phyloP scores from a whole-genome alignment of 2,797 vertebrate genomes.

The Dryobates pubescens region DNA sequence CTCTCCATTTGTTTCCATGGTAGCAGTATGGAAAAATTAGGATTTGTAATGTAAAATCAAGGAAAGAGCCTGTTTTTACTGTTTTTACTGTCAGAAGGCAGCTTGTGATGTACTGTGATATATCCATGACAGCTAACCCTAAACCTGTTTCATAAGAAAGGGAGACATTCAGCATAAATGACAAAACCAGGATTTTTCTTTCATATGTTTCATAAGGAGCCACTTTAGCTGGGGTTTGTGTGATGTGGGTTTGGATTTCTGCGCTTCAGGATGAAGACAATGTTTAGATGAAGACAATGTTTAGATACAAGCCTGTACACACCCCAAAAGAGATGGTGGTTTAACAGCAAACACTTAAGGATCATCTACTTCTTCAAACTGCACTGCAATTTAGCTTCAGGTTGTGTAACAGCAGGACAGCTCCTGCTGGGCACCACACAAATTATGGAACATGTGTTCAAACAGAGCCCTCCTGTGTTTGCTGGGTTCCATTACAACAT shows the following conservation, averaged over 20 bases:
- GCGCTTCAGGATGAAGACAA: neutral
- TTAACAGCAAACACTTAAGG: neutral
- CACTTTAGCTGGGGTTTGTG: neutral
- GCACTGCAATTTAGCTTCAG: neutral
- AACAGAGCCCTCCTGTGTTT: slow-evolving; percentile 63
- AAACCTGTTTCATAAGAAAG: neutral
- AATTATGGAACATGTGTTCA: neutral
- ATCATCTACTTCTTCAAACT: neutral
- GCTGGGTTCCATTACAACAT: slow-evolving; percentile 11
- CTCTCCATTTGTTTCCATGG: slow-evolving; percentile 52
- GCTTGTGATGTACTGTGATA: neutral
- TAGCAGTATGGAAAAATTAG: slow-evolving; percentile 14
- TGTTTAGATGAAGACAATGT: neutral
- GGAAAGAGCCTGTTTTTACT: neutral
- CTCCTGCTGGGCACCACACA: neutral
- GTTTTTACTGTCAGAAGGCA: neutral
- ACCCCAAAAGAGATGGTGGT: neutral
- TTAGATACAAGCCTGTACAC: neutral
- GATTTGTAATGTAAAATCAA: neutral
- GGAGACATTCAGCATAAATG: neutral
- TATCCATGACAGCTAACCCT: neutral
- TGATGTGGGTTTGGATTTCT: neutral
- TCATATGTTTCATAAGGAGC: neutral
- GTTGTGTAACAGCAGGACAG: neutral
- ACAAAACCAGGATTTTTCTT: neutral